Evolutionary conservation across 2,888 invertebrate genomes (phyloP).

Genomic region (Ophion obscuratus): DNA sequence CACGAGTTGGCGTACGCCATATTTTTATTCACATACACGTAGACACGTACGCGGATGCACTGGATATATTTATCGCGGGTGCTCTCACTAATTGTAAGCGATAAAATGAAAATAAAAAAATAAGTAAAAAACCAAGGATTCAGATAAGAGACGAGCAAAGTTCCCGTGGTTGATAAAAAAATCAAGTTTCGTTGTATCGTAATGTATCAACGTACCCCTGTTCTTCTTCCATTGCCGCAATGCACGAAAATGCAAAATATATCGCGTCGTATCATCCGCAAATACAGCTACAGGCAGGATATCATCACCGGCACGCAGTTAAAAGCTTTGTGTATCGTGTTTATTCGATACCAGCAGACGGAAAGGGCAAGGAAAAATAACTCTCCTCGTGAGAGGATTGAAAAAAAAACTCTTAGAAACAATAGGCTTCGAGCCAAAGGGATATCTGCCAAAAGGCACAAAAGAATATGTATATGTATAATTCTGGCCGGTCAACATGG

Average conservation of each 20-base stretch:
- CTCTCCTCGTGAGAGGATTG: constrained; percentile 49
- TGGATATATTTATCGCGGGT: not conserved
- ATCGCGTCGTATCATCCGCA: constrained; percentile 24
- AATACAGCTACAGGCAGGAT: constrained; percentile 24
- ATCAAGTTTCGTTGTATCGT: too few species aligned
- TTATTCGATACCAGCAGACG: constrained; percentile 35
- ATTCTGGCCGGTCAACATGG: constrained; percentile 15
- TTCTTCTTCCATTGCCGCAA: constrained; percentile 34
- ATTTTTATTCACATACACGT: constrained; percentile 43
- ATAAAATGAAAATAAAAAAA: not conserved
- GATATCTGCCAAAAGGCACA: constrained; percentile 60
- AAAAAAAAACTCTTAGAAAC: constrained; percentile 47
- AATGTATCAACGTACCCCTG: constrained; percentile 21
- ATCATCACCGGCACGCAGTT: constrained; percentile 45
- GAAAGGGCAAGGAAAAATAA: constrained; percentile 25
- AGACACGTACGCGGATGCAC: not conserved
- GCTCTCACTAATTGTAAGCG: not conserved
- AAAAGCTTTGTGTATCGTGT: constrained; percentile 45
- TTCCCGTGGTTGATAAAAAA: too few species aligned
- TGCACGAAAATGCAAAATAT: constrained; percentile 12
- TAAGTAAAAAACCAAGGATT: not conserved
- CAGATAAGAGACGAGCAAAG: not conserved
- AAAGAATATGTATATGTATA: not conserved
- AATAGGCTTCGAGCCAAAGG: constrained; percentile 65
- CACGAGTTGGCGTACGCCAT: constrained; percentile 38